These are phyloP conservation scores for Actenoides lindsayi DNA, from an alignment of 2,113 vertebrate species.

Conservation along the genomic window DNA sequence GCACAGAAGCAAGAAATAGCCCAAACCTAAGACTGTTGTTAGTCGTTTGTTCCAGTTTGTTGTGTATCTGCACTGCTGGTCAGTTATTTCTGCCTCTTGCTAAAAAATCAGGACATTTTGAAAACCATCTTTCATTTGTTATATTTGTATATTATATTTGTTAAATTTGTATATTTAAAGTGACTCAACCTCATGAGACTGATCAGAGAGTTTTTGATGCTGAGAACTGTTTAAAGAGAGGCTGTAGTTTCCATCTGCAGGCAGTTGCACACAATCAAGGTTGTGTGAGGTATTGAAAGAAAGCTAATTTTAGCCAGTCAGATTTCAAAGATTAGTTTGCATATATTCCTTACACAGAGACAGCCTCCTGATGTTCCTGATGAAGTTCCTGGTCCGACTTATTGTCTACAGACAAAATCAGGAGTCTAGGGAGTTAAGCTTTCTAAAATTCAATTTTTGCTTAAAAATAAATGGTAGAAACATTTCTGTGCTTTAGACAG, in stretches of 20 bases:
- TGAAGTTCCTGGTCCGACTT: not conserved
- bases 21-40: not conserved
- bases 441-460: not conserved
- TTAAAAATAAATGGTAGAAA: not conserved
- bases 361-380: not conserved
- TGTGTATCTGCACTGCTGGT: not conserved
- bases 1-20: not conserved
- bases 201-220: not conserved
- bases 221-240: not conserved
- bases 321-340: not conserved
- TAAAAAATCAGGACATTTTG: not conserved
- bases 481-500: not conserved
- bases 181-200: not conserved
- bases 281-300: not conserved
- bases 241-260: not conserved
- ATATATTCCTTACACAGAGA: not conserved
- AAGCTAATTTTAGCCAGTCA: not conserved
- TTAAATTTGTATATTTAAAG: not conserved
- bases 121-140: not conserved
- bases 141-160: too few species aligned
- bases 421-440: not conserved
- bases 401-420: not conserved
- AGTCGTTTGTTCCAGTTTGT: not conserved
- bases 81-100: not conserved
- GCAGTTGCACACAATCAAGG: not conserved